Percentiles rank a stretch among this genome's conserved stretches.
Conservation (phyloP, 2,888 invertebrate genomes). For the Fabriciana adippe region DNA sequence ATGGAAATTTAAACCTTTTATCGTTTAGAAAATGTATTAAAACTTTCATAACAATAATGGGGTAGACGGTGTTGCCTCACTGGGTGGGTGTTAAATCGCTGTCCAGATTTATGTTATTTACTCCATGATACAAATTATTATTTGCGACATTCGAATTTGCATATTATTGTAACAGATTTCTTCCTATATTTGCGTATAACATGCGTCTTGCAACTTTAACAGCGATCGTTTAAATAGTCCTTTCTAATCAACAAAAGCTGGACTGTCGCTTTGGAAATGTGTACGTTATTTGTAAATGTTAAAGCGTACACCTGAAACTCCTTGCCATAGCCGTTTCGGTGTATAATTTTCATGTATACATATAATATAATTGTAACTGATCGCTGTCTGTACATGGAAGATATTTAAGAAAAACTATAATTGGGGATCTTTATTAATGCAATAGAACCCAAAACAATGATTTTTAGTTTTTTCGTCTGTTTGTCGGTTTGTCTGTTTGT, state of each 20-base stretch:
- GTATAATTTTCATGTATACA: too few species aligned
- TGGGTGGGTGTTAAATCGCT: slow-evolving; percentile 20
- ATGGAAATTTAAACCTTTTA: slow-evolving; percentile 10
- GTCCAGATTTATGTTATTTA: slow-evolving; percentile 25
- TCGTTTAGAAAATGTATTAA: slow-evolving; percentile 24
- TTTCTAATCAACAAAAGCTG: slow-evolving; percentile 2
- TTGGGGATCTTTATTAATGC: too few species aligned
- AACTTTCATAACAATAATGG: slow-evolving; percentile 26
- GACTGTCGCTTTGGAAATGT: not conserved
- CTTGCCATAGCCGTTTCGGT: too few species aligned
- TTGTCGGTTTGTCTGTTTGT: too few species aligned
- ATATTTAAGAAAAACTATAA: too few species aligned
- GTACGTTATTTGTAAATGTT: not conserved
- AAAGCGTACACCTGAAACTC: too few species aligned
- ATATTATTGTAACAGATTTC: slow-evolving; percentile 28
- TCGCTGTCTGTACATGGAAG: too few species aligned
- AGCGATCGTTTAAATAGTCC: slow-evolving; percentile 2
- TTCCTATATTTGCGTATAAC: not conserved
- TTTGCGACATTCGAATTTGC: slow-evolving; percentile 18
- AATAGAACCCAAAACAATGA: too few species aligned
- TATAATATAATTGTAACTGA: too few species aligned
- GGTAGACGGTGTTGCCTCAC: slow-evolving; percentile 18
- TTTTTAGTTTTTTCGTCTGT: too few species aligned
- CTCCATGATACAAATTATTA: slow-evolving; percentile 23
- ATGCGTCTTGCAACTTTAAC: not conserved